phyloP scores from a whole-genome alignment of 2,113 vertebrate genomes.

The Bothrops jararaca region DNA sequence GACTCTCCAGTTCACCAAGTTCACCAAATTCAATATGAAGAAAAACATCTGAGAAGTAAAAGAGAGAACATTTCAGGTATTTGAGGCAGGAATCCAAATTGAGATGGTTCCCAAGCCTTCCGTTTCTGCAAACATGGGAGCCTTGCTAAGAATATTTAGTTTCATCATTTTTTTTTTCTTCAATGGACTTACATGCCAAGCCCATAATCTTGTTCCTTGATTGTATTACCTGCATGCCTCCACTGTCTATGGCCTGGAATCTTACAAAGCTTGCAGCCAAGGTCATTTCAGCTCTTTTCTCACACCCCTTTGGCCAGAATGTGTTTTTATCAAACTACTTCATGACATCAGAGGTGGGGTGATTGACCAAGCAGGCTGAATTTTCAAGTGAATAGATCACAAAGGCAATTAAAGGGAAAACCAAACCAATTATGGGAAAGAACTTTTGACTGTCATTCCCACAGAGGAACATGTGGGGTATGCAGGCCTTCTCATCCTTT shows the following conservation, averaged over 20 bases:
- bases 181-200: not conserved
- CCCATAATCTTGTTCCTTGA: not conserved
- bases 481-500: conserved; percentile 53
- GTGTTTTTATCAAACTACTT: conserved; percentile 26
- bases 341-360: conserved; percentile 16
- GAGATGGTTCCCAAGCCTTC: not conserved
- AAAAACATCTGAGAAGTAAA: not conserved
- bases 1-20: not conserved
- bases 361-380: conserved; percentile 11
- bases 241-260: conserved; percentile 20
- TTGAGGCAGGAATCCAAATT: not conserved
- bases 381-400: not conserved
- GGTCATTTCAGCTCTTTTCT: not conserved
- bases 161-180: not conserved
- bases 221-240: not conserved
- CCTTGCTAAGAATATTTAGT: not conserved
- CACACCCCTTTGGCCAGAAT: conserved; percentile 18
- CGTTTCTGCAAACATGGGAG: not conserved
- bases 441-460: conserved; percentile 37
- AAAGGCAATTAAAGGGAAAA: conserved; percentile 39
- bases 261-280: not conserved
- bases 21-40: not conserved
- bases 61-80: not conserved
- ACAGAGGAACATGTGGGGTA: conserved; percentile 23
- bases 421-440: conserved; percentile 28